Conservation (phyloP, 2,888 invertebrate genomes). For the Dryobotodes eremita region DNA sequence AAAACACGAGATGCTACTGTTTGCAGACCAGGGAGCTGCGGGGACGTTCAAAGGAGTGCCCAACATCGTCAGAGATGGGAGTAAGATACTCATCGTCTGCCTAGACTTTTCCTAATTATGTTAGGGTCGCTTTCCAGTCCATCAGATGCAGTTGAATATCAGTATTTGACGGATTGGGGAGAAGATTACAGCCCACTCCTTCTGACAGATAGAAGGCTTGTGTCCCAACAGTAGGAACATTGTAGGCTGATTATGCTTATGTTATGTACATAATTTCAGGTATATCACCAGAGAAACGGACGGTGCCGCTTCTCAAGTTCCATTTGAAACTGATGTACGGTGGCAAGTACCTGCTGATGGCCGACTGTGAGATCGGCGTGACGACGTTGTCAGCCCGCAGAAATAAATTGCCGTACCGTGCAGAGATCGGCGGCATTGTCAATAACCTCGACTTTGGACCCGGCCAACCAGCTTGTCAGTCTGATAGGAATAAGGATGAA, state of each 20-base stretch:
- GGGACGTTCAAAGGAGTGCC: conserved; percentile 82
- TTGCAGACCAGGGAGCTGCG: conserved; percentile 82
- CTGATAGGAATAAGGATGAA: conserved; percentile 73
- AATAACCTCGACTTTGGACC: conserved; percentile 71
- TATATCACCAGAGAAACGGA: conserved; percentile 69
- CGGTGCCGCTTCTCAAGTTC: conserved; percentile 79
- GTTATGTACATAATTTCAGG: not conserved
- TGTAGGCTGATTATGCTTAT: not conserved
- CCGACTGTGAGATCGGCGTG: conserved; percentile 79
- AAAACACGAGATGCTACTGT: conserved; percentile 79
- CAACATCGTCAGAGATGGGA: conserved; percentile 76
- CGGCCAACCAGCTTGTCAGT: conserved; percentile 74
- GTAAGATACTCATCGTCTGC: conserved; percentile 69
- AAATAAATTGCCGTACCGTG: conserved; percentile 66
- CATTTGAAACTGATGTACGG: conserved; percentile 77
- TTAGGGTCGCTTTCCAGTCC: not conserved
- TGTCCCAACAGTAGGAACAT: not conserved
- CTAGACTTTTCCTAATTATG: not conserved
- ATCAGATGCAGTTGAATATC: not conserved
- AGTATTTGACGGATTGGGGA: not conserved
- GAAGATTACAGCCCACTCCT: too few relatives aligned
- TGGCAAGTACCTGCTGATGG: conserved; percentile 78
- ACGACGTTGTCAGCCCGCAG: conserved; percentile 68
- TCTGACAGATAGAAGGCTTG: too few relatives aligned
- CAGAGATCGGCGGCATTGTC: conserved; percentile 72